phyloP scores from a whole-genome alignment of 2,888 invertebrate species.

The Oscheius sp. region DNA sequence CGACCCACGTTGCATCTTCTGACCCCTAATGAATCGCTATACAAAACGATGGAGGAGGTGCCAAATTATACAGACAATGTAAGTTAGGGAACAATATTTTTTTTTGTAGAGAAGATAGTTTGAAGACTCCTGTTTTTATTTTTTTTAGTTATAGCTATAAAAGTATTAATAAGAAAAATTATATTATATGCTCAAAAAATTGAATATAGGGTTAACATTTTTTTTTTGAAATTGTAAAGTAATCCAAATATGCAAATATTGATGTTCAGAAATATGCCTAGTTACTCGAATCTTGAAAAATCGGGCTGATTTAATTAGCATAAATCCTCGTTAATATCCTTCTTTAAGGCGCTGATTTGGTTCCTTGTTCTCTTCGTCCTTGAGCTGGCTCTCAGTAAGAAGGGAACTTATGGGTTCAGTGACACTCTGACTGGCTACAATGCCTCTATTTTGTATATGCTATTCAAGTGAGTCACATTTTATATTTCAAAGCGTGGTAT shows the following conservation, averaged over 20 bases:
- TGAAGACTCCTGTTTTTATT: too few relatives aligned
- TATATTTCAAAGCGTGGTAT: neutral
- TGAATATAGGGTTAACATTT: neutral
- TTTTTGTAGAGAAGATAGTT: too few relatives aligned
- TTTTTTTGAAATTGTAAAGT: too few relatives aligned
- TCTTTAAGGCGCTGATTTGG: constrained; percentile 4
- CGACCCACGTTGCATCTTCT: constrained; percentile 4
- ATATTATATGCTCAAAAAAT: too few relatives aligned
- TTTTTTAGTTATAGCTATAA: too few relatives aligned
- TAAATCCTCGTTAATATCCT: too few relatives aligned
- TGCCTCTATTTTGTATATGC: constrained; percentile 9
- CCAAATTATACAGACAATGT: constrained; percentile 10
- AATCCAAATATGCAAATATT: too few relatives aligned
- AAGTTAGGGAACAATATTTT: too few relatives aligned
- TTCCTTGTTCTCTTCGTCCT: constrained; percentile 6
- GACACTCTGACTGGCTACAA: constrained; percentile 7
- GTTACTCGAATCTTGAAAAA: too few relatives aligned
- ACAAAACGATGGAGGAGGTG: constrained; percentile 10
- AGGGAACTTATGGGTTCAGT: neutral
- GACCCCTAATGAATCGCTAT: constrained; percentile 11
- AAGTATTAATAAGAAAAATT: too few relatives aligned
- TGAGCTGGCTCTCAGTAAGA: neutral
- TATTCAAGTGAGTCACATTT: constrained; percentile 6
- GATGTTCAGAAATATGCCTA: too few relatives aligned
- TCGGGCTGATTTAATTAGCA: too few relatives aligned